A percentile compares a stretch with the other conserved stretches of the same genome.
These are phyloP conservation scores for Noctuana brunneofusca DNA, from an alignment of 2,888 invertebrate species.

Conservation along the genomic window DNA sequence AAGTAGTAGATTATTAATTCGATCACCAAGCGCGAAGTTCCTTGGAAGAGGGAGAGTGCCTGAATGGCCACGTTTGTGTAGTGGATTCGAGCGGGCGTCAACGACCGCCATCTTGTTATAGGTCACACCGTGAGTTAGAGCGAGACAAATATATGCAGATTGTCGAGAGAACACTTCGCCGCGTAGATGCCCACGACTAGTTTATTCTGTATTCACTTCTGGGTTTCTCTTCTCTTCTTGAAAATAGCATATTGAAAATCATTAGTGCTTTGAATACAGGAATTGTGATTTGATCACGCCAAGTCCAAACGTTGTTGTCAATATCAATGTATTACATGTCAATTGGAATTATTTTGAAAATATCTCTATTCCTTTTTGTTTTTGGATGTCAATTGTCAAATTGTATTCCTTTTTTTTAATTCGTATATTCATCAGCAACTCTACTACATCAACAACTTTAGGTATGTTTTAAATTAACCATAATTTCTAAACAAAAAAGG, in stretches of 20 bases:
- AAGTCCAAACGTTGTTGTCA: neutral
- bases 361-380: neutral
- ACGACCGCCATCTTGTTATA: slow-evolving; percentile 69
- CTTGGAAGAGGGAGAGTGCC: slow-evolving; percentile 50
- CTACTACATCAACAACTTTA: too few species aligned
- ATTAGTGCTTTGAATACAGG: neutral
- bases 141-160: slow-evolving; percentile 46
- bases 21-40: slow-evolving; percentile 44
- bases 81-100: slow-evolving; percentile 43
- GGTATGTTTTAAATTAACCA: too few species aligned
- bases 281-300: neutral
- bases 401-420: neutral
- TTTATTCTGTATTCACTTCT: slow-evolving; percentile 28
- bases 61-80: slow-evolving; percentile 47
- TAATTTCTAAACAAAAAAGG: too few species aligned
- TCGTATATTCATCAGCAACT: too few species aligned
- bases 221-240: slow-evolving; percentile 24
- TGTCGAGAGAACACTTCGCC: slow-evolving; percentile 2
- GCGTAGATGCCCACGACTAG: neutral
- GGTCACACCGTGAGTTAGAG: slow-evolving; percentile 55
- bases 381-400: slow-evolving; percentile 2
- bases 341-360: neutral
- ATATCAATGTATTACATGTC: neutral
- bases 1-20: slow-evolving; percentile 28
- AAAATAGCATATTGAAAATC: neutral